Conservation (phyloP, 1,140 invertebrate species). For the Lanistes nyassanus region DNA sequence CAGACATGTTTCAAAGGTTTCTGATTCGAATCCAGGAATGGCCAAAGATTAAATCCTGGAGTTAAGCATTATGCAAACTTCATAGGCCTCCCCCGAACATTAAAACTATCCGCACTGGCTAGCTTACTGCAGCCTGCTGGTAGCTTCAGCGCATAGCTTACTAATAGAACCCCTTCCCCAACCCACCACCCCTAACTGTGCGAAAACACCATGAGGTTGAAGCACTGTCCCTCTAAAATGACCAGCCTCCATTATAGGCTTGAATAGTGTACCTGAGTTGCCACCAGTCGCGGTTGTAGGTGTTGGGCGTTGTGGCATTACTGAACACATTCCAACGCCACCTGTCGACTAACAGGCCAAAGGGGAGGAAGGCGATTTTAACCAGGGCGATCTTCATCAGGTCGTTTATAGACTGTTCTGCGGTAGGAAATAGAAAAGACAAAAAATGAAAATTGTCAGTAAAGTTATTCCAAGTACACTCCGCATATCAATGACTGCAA, state of each 20-base stretch:
- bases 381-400: conserved; percentile 83
- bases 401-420: conserved; percentile 76
- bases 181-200: neutral
- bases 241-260: neutral
- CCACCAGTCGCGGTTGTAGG: conserved; percentile 69
- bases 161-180: neutral
- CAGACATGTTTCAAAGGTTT: too few species aligned
- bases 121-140: too few species aligned
- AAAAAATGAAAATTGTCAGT: neutral
- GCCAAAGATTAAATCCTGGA: too few species aligned
- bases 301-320: conserved; percentile 68
- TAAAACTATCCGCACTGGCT: too few species aligned
- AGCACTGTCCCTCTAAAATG: neutral
- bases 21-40: too few species aligned
- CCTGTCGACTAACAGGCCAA: conserved; percentile 84
- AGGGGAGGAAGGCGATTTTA: conserved; percentile 89
- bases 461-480: neutral
- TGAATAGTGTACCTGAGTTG: conserved; percentile 57
- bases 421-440: neutral
- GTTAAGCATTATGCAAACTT: too few species aligned
- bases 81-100: too few species aligned
- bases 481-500: too few species aligned
- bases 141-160: too few species aligned
- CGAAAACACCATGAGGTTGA: neutral
- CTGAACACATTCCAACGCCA: conserved; percentile 89